Evolutionary conservation across 2,113 vertebrate species (phyloP), one percentile per base, ranked within the genome.

Genomic region (Ivindomyrus marchei): DNA sequence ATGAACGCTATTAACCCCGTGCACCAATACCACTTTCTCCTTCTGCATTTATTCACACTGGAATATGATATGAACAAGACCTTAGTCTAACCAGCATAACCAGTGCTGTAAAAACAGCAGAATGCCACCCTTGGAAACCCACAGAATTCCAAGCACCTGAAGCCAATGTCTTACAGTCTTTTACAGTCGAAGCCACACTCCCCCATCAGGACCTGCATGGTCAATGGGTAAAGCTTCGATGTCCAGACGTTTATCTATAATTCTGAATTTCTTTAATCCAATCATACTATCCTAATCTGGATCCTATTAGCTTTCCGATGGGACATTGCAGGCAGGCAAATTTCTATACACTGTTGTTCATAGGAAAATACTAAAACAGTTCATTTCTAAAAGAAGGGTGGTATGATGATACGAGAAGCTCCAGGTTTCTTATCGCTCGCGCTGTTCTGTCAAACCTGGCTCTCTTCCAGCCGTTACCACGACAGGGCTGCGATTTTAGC

Each of bases 201-300:
- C 24, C 49, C 4, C 7, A 49, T 86, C 46, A 80, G 36, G 6
- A 19, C 4, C 36, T 7, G 36, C 31, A 80, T 42, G 74, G 36
- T 80, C 74, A 80, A 36, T 42, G 74, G 13, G 13, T 80, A 80
- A 80, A 42, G 15, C 74, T 36, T 36, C 10, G 3, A 80, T 80
- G 36, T 80, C 74, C 13, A 42, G 10, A 80, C 0, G 17, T 36
- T 46, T 49, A 36, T 52, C 56, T 50, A 19, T 19, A 91, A 93
- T 74, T 84, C 92, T 93, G 62, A 50, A 50, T 15, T 86, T 86
- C 46, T 50, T 83, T 87, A 92, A 94, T 90, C 90, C 90, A 85
- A 27, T 49, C 91, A 92, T 93, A 91, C 84, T 42, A 90, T 17
- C 47, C 92, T 92, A 90, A 92, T 77, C 85, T 92, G 90, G 92